These are phyloP conservation scores for Corythoichthys intestinalis DNA, from an alignment of 2,113 vertebrate genomes.

Conservation along the genomic window DNA sequence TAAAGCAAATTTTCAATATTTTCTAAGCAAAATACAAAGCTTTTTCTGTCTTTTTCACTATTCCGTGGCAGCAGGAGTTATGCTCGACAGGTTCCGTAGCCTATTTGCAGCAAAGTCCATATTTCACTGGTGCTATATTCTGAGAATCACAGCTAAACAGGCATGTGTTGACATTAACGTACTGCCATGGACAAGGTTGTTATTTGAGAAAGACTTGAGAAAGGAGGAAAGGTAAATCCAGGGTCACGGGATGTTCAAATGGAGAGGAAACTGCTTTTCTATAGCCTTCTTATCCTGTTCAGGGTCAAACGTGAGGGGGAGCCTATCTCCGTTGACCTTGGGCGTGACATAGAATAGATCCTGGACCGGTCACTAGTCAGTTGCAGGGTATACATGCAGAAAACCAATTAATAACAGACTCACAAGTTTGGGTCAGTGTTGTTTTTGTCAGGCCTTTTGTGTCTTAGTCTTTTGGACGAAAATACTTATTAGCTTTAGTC, in stretches of 20 bases:
- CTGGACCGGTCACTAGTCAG: neutral
- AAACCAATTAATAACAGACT: neutral
- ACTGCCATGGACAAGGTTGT: conserved; percentile 8
- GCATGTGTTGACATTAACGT: conserved; percentile 18
- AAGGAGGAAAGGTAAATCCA: conserved; percentile 11
- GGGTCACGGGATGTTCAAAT: neutral
- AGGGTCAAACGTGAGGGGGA: neutral
- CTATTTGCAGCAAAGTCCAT: neutral
- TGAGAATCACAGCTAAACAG: conserved; percentile 36
- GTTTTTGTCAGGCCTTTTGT: too few relatives aligned
- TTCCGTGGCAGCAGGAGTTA: neutral
- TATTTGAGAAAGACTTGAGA: neutral
- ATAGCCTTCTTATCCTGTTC: neutral
- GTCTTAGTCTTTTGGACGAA: too few relatives aligned
- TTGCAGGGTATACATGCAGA: neutral
- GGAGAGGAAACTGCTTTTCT: neutral
- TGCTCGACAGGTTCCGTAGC: neutral
- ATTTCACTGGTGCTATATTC: neutral
- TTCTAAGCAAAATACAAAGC: neutral
- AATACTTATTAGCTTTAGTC: too few relatives aligned
- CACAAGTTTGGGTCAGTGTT: neutral
- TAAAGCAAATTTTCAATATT: neutral
- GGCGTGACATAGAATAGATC: neutral
- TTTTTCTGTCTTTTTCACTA: neutral
- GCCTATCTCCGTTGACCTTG: neutral